These are phyloP conservation scores for Anguilla megastoma DNA, from an alignment of 2,797 vertebrate genomes.

Conservation along the genomic window DNA sequence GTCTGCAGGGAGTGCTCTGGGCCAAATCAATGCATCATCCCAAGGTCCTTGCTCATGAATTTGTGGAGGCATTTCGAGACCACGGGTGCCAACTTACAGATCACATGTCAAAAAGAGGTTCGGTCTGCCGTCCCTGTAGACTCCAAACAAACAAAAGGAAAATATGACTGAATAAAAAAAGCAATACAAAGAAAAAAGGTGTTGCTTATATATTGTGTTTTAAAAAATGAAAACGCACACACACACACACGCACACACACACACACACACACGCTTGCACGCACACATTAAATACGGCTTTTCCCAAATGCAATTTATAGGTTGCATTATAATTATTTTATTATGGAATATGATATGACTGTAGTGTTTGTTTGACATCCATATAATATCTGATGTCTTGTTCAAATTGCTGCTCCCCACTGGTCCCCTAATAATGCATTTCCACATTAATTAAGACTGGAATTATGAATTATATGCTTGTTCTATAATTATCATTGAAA, in stretches of 20 bases:
- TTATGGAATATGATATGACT: background rate
- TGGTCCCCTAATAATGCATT: slow-evolving; percentile 81
- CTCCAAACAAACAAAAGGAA: slow-evolving; percentile 2
- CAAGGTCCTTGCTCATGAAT: slow-evolving; percentile 66
- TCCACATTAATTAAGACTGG: slow-evolving; percentile 82
- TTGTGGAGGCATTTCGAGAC: slow-evolving; percentile 65
- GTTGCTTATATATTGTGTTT: background rate
- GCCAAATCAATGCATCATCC: slow-evolving; percentile 77
- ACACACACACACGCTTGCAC: background rate
- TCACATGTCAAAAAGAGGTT: slow-evolving; percentile 63
- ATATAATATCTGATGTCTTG: slow-evolving; percentile 78
- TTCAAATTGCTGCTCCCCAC: slow-evolving; percentile 79
- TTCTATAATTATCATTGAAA: slow-evolving; percentile 85
- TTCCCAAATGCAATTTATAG: background rate
- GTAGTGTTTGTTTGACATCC: slow-evolving; percentile 75
- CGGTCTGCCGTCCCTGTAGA: slow-evolving; percentile 31
- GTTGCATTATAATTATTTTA: background rate
- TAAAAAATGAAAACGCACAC: background rate
- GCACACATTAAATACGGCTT: background rate
- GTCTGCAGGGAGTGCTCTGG: slow-evolving; percentile 70
- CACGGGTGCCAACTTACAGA: slow-evolving; percentile 62
- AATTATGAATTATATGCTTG: slow-evolving; percentile 84
- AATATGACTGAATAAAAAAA: slow-evolving; percentile 8
- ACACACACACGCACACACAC: no score
- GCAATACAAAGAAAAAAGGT: background rate